Conservation (phyloP, 2,797 vertebrate species). For the Lophius americanus region DNA sequence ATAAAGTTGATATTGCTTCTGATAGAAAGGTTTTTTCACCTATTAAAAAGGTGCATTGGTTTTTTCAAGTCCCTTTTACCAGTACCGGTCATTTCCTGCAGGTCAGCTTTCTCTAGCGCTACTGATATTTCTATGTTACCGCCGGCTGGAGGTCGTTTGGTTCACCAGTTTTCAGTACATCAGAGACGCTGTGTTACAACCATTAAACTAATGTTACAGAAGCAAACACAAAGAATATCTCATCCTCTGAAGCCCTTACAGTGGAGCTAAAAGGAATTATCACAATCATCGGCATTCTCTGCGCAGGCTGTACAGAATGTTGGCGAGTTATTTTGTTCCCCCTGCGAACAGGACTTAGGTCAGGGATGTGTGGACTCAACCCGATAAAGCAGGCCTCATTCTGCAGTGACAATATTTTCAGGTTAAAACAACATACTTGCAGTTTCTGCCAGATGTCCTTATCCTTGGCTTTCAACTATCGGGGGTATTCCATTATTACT, state of each 20-base stretch:
- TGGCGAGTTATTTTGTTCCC: slow-evolving; percentile 22
- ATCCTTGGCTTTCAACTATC: slow-evolving; percentile 58
- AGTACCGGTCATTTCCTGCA: too few species aligned
- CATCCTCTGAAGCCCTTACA: neutral
- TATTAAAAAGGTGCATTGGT: too few species aligned
- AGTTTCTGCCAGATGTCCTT: slow-evolving; percentile 60
- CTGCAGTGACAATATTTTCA: slow-evolving; percentile 50
- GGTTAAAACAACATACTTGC: slow-evolving; percentile 59
- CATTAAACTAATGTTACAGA: too few species aligned
- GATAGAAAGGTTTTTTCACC: too few species aligned
- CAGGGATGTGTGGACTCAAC: slow-evolving; percentile 27
- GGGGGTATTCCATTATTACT: slow-evolving; percentile 68
- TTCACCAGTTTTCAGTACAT: too few species aligned
- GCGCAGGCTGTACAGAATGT: neutral
- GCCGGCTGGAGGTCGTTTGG: too few species aligned
- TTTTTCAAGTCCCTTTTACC: too few species aligned
- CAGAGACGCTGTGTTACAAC: too few species aligned
- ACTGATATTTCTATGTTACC: too few species aligned
- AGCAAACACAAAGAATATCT: neutral
- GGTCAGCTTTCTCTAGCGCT: too few species aligned
- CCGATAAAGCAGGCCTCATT: slow-evolving; percentile 53
- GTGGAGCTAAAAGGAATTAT: neutral
- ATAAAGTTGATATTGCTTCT: too few species aligned
- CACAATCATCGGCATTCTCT: slow-evolving; percentile 4
- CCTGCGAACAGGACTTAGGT: slow-evolving; percentile 5